These are phyloP conservation scores for Microplitis demolitor DNA, from an alignment of 1,140 invertebrate genomes.

Conservation along the genomic window DNA sequence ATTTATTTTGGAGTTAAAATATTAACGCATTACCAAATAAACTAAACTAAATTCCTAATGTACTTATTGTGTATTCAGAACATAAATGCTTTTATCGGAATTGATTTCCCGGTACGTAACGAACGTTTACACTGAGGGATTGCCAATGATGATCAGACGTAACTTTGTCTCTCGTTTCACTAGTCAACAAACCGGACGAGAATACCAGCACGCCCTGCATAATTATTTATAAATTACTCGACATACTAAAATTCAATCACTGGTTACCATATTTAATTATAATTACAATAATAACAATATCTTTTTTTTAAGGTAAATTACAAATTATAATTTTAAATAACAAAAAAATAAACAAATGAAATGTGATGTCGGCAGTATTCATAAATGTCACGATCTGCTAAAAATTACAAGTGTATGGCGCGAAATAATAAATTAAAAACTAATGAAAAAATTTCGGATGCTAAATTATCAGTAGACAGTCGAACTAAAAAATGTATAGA, in stretches of 20 bases:
- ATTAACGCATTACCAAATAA: background rate
- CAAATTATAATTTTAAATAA: background rate
- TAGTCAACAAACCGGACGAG: slow-evolving; percentile 10
- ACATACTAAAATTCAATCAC: background rate
- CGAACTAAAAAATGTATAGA: background rate
- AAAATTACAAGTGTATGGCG: background rate
- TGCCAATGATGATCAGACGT: slow-evolving; percentile 22
- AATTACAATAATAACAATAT: too few relatives aligned
- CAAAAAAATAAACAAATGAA: background rate
- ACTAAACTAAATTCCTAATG: too few relatives aligned
- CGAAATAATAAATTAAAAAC: background rate
- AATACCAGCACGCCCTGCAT: slow-evolving; percentile 15
- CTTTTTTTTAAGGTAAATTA: too few relatives aligned
- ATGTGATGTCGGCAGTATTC: background rate
- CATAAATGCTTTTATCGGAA: background rate
- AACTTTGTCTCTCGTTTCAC: slow-evolving; percentile 17
- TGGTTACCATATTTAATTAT: background rate
- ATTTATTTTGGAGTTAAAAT: background rate
- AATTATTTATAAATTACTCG: slow-evolving; percentile 1
- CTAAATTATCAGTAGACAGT: background rate
- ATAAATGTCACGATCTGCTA: background rate
- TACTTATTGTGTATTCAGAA: slow-evolving; percentile 4
- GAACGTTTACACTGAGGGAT: slow-evolving; percentile 8
- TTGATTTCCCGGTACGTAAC: slow-evolving; percentile 31
- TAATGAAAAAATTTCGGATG: background rate